Conservation (phyloP, 2,797 vertebrate genomes). For the Halcyon badia region DNA sequence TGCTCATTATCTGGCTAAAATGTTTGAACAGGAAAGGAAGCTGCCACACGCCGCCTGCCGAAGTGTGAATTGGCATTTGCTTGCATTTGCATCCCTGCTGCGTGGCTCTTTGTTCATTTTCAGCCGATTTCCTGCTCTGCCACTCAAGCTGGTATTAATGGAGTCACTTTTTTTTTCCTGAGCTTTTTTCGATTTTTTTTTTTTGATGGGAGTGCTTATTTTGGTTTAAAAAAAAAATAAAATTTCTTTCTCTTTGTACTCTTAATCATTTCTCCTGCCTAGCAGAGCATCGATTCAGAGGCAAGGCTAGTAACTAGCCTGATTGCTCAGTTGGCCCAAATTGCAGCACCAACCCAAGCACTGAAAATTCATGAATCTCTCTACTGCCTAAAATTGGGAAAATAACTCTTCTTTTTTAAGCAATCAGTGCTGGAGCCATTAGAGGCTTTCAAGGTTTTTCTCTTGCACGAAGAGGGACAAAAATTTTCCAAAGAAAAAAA, state of each 20-base stretch:
- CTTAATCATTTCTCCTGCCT: background rate
- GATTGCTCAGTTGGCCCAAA: background rate
- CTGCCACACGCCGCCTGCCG: background rate
- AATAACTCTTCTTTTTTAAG: background rate
- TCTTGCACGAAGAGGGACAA: background rate
- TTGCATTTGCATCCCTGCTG: background rate
- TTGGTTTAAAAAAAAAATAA: too few species aligned
- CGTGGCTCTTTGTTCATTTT: conserved; percentile 12
- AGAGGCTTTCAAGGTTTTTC: background rate
- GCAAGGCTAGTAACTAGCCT: background rate
- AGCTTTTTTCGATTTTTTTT: background rate
- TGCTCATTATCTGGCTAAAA: conserved; percentile 53
- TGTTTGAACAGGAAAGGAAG: conserved; percentile 41
- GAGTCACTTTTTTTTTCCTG: background rate
- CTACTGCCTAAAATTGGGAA: background rate
- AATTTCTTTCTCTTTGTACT: background rate
- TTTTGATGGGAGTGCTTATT: background rate
- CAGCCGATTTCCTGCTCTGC: conserved; percentile 36
- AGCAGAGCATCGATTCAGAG: background rate
- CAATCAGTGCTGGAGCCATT: background rate
- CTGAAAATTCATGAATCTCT: conserved; percentile 13
- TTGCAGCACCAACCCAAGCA: background rate
- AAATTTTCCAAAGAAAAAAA: background rate
- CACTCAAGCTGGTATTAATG: conserved; percentile 33
- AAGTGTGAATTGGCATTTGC: conserved; percentile 54